Conservation (phyloP, 2,888 invertebrate genomes). For the Cantharis flavilabris region DNA sequence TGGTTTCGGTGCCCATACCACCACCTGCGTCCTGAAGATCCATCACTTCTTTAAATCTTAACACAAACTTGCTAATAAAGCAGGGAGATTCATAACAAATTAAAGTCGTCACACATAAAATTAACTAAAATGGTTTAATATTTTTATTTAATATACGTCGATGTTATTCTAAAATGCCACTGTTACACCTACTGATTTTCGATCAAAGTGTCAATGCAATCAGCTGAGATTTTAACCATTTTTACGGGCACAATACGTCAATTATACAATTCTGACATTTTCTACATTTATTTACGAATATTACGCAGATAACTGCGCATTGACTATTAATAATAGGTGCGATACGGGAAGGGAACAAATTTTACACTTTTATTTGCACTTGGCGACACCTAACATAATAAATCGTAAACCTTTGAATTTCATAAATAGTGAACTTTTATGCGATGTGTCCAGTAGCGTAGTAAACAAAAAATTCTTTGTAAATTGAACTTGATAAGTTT, state of each 20-base stretch:
- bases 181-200: constrained; percentile 37
- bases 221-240: constrained; percentile 28
- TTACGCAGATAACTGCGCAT: background rate
- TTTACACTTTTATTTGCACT: background rate
- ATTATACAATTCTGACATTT: constrained; percentile 3
- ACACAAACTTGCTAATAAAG: background rate
- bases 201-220: constrained; percentile 33
- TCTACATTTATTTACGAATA: background rate
- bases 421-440: background rate
- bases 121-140: background rate
- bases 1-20: constrained; percentile 74
- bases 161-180: background rate
- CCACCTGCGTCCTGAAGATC: constrained; percentile 52
- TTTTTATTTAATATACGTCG: background rate
- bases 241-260: constrained; percentile 3
- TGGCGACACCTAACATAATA: background rate
- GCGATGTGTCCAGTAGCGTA: background rate
- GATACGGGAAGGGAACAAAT: background rate
- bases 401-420: too few relatives aligned
- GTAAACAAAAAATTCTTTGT: background rate
- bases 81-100: background rate
- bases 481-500: too few relatives aligned
- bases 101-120: background rate
- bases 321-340: background rate
- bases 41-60: constrained; percentile 37